phyloP scores from a whole-genome alignment of 1,140 invertebrate species.

The Drosophila takahashii region DNA sequence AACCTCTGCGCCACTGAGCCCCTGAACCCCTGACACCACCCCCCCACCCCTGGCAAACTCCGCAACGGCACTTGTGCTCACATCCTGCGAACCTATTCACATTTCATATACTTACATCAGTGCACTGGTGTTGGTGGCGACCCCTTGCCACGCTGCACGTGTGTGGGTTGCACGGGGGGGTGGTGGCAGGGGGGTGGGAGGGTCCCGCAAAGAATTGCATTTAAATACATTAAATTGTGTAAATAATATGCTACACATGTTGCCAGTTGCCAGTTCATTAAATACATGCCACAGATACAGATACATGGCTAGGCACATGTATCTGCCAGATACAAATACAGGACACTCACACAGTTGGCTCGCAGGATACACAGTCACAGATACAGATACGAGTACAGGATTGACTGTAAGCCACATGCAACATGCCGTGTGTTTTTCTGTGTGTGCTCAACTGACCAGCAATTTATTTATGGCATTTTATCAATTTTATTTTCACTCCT shows the following conservation, averaged over 20 bases:
- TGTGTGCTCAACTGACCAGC: constrained; percentile 65
- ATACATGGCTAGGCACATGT: constrained; percentile 72
- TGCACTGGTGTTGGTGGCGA: constrained; percentile 72
- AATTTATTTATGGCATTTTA: constrained; percentile 79
- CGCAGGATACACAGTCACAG: background rate
- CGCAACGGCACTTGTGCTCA: constrained; percentile 62
- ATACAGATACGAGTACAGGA: constrained; percentile 4
- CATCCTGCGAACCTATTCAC: constrained; percentile 84
- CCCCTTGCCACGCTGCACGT: constrained; percentile 38
- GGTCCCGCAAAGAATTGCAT: constrained; percentile 73
- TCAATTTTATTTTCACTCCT: constrained; percentile 54
- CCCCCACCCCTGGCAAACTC: background rate
- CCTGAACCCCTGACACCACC: background rate
- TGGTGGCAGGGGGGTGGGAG: constrained; percentile 3
- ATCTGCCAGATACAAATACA: constrained; percentile 49
- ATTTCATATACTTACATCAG: constrained; percentile 85
- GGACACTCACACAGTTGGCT: constrained; percentile 12
- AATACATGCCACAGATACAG: constrained; percentile 79
- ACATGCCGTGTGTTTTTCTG: constrained; percentile 20
- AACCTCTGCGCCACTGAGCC: constrained; percentile 1
- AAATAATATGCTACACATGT: constrained; percentile 84
- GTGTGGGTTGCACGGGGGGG: constrained; percentile 13
- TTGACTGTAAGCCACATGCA: constrained; percentile 33
- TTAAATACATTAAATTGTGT: constrained; percentile 84
- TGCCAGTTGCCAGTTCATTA: constrained; percentile 82